Evolutionary conservation across 2,888 invertebrate species (phyloP), one percentile per base, ranked within the genome.

Genomic region (Julus scanicus): DNA sequence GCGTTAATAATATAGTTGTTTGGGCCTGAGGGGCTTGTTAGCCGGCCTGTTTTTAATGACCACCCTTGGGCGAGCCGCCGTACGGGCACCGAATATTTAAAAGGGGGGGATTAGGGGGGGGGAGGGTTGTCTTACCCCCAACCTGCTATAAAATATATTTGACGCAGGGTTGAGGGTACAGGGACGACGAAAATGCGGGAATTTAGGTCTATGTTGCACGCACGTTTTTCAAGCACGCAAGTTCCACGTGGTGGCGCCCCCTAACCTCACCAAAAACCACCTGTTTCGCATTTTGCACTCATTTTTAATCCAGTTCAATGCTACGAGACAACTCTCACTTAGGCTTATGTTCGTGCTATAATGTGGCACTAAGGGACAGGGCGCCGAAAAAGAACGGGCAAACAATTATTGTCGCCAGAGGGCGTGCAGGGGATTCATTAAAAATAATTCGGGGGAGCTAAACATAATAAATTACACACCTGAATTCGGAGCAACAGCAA

Each of bases 1-100:
- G 63, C 86, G 86, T 86, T 86, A 86, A 86, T 86, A 86, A 86
- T 86, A 86, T 48, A 86, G 86, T 86, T 53, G 86, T 63, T 53
- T 57, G 86, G 86, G 57, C 86, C 86, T 15, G 57, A 86, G 86
- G 86, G 86, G 53, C 57, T 86, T 86, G 86, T 86, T 86, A 86
- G 57, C 63, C 86, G 49, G 86, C 86, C 86, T 86, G 86, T 57
- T 86, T 57, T 86, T 86, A 86, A 86, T 86, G 86, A 63, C 49
- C 40, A n/a, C 57, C 57, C 57, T 57, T n/a, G 86, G 57, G 57
- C 86, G n/a, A 57, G 57, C 86, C 86, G 40, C 86, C 86, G 53
- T 63, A 86, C 86, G 86, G 86, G 86, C 49, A 86, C 86, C 86
- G 53, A 86, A 85, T 48, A 85, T 85, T 49, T 85, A 85, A 85